Base-by-base conservation (phyloP, 2,888 invertebrate species). In the Clistopyga incitator region DNA sequence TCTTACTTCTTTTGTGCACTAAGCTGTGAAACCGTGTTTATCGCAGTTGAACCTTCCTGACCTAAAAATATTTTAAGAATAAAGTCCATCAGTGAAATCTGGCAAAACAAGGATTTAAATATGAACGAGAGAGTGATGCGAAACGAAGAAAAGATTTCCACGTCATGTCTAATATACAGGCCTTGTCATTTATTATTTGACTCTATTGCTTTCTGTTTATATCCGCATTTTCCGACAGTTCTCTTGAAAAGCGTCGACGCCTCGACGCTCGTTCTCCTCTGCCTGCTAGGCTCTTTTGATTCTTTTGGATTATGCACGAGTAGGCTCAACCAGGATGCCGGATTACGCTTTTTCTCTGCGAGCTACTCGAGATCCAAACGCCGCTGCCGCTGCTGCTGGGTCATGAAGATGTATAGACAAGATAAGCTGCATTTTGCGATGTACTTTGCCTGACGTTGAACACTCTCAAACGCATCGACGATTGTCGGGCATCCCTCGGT, bases 261-360 rank as follows among this genome's bases (percentile, higher is more conserved):
- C 13, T 10, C 54, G 11, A 11, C 23, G 65, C 65, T 71, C 56
- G 56, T 71, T 34, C 42, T 18, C 50, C 68, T 29, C 68, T 38
- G 11, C 56, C 25, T 15, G 45, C 42, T 20, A 10, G 23, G 42
- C 25, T 25, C 65, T 71, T 20, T 45, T 34, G 84, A 85, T 86
- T 85, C 86, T 87, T 52, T 77, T 88, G 86, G 88, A 88, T 88
- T 88, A 88, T 88, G 88, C 86, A 88, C 87, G 88, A 75, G 64
- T 64, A 78, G 75, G 67, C 75, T 67, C 42, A 3, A 65, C 65
- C 13, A 25, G 56, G 25, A 25, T 13, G 56, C 56, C 13, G 56
- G 56, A 56, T 56, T 25, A 25, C 13, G 13, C 56, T 56, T 56
- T 23, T 25, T 13, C 25, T 23, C 56, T 23, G 25, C 15, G 3